Conservation (phyloP, 2,888 invertebrate genomes). For the Mactromeris polynyma region DNA sequence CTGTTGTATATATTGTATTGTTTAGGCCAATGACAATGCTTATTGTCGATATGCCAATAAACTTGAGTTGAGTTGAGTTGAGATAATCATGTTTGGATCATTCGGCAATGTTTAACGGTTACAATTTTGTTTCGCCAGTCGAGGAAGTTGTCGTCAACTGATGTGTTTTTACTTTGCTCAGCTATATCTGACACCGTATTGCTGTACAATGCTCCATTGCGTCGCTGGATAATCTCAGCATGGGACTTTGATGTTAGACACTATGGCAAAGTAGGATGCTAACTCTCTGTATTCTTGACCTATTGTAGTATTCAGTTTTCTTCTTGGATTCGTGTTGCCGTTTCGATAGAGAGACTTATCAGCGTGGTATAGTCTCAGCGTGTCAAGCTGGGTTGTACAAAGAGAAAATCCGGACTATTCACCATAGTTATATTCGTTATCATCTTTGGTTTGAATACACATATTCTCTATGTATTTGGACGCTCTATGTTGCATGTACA, state of each 20-base stretch:
- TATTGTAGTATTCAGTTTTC: conserved; percentile 55
- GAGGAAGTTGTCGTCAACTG: conserved; percentile 57
- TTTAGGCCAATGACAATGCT: too few relatives aligned
- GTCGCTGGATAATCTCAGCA: conserved; percentile 40
- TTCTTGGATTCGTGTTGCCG: conserved; percentile 62
- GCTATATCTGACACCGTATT: conserved; percentile 51
- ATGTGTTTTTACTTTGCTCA: conserved; percentile 42
- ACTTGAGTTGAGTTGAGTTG: too few relatives aligned
- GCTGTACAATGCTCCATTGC: conserved; percentile 33
- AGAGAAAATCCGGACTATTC: conserved; percentile 16
- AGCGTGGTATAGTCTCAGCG: conserved; percentile 56
- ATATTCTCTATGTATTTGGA: conserved; percentile 52
- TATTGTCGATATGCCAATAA: too few relatives aligned
- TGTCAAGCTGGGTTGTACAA: conserved; percentile 41
- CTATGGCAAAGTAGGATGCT: conserved; percentile 45
- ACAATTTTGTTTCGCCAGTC: conserved; percentile 41
- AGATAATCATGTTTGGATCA: conserved; percentile 72
- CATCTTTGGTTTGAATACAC: conserved; percentile 49
- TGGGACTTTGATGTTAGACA: conserved; percentile 44
- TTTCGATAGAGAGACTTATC: conserved; percentile 55
- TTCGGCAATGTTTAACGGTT: conserved; percentile 77
- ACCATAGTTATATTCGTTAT: background rate
- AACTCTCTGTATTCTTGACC: conserved; percentile 51
- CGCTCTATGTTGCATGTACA: conserved; percentile 23
- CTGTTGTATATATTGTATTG: too few relatives aligned